Percentiles rank a stretch among this genome's conserved stretches.
Conservation (phyloP, 2,113 vertebrate species). For the Nycticebus coucang region DNA sequence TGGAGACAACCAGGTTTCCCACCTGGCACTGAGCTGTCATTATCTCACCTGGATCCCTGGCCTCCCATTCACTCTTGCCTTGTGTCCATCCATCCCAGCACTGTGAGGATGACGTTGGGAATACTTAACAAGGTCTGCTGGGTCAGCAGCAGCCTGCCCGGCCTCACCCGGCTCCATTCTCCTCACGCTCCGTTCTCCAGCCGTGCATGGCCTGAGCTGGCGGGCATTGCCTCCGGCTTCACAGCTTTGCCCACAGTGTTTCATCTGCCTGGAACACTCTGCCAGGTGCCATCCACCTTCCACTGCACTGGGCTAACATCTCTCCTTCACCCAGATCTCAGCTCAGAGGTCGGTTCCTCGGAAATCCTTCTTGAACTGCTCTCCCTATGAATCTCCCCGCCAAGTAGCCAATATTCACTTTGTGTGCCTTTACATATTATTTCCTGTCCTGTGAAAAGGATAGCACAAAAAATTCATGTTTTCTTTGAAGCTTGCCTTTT, state of each 20-base stretch:
- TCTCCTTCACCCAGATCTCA: neutral
- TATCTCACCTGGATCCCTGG: neutral
- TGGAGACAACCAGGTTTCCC: neutral
- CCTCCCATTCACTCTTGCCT: neutral
- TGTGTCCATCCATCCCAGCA: neutral
- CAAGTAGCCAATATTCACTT: neutral
- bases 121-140: neutral
- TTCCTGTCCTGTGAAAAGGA: neutral
- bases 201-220: neutral
- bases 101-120: neutral
- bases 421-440: neutral
- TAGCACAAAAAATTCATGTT: neutral
- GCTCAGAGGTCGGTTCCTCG: neutral
- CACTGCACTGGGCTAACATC: neutral
- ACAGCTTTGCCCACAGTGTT: fast-evolving
- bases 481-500: neutral
- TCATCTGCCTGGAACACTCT: neutral
- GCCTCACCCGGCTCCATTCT: neutral
- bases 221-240: neutral
- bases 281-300: neutral
- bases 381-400: neutral
- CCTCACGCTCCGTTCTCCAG: neutral
- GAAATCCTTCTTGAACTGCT: neutral
- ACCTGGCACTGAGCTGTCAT: neutral
- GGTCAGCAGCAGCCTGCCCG: neutral